Percentiles rank a stretch among this genome's conserved stretches.
These are phyloP conservation scores for Keiferia lycopersicella DNA, from an alignment of 2,888 invertebrate species.

Conservation along the genomic window DNA sequence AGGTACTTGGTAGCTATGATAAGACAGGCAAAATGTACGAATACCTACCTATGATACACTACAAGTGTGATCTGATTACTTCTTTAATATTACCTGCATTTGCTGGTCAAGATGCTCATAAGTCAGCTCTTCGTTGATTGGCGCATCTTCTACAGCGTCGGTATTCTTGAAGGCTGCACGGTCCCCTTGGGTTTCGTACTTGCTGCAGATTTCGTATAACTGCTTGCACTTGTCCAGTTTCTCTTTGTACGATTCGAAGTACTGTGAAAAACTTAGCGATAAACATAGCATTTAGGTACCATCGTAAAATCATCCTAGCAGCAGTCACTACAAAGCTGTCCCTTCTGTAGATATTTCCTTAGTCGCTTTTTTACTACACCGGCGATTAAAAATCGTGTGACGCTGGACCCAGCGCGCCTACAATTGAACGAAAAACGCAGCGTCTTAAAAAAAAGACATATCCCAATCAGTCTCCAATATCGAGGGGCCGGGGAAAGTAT, in stretches of 20 bases:
- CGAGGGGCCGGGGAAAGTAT: no score
- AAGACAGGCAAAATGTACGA: no score
- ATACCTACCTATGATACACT: no score
- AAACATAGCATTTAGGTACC: background rate
- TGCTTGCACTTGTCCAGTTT: constrained; percentile 83
- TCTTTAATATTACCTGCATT: constrained; percentile 71
- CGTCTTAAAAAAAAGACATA: no score
- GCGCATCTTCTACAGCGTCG: constrained; percentile 41
- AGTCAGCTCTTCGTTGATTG: constrained; percentile 35
- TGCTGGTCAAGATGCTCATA: constrained; percentile 61
- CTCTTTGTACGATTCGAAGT: constrained; percentile 74
- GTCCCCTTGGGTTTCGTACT: constrained; percentile 84
- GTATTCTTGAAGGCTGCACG: constrained; percentile 48
- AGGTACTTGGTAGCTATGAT: constrained; percentile 10
- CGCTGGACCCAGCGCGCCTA: no score
- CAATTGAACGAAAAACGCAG: no score
- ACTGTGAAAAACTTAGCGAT: constrained; percentile 44
- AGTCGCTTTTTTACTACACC: no score
- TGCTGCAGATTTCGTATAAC: constrained; percentile 83
- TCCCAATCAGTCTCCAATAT: no score
- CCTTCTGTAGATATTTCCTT: no score
- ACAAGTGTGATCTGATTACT: background rate
- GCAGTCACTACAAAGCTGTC: no score
- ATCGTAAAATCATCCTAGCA: no score
- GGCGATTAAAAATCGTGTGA: no score